Base-by-base conservation (phyloP, 2,797 vertebrate genomes). In the Brotula barbata region DNA sequence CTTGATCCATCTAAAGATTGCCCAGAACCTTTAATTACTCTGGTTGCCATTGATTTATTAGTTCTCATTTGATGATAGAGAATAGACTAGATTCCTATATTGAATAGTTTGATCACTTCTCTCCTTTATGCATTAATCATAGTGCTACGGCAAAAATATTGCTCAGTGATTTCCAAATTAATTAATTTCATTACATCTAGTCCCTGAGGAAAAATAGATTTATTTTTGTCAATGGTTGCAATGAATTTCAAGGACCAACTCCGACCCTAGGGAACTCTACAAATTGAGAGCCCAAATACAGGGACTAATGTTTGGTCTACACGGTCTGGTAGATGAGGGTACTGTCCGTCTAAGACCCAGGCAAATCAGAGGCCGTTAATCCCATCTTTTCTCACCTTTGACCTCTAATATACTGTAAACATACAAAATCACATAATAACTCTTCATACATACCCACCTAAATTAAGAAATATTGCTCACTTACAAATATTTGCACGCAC, bases 21-120 rank as follows among this genome's bases (percentile, higher is more conserved):
- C 84, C 81, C 81, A 13, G 59, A 76, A 86, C 69, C 72, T 77
- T 71, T 85, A 87, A 90, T 85, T 86, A 87, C 81, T 84, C 80
- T 78, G 71, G 14, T 13, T 28, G 64, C 76, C 69, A 68, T 75
- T 85, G 84, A 88, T 84, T 78, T 75, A 87, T 88, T 78, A 74
- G 76, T 77, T 85, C 78, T 77, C 71, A 71, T 73, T 75, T 71
- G 21, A 46, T 67, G 76, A 70, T 61, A 44, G 73, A 80, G 75
- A 75, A 77, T 78, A 74, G 71, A 67, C 74, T 28, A 48, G 60
- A 63, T 73, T 70, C 63, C 46, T 48, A 81, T 81, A 85, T 80
- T 82, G 83, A 85, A 87, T 80, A 59, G 52, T 82, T 22, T 33
- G 14, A 2, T 46, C 8, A 34, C 31, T 52, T 36, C 71, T 73